Percentiles rank a stretch among this genome's conserved stretches.
phyloP scores from a whole-genome alignment of 2,888 invertebrate genomes.

The Spisula subtruncata region DNA sequence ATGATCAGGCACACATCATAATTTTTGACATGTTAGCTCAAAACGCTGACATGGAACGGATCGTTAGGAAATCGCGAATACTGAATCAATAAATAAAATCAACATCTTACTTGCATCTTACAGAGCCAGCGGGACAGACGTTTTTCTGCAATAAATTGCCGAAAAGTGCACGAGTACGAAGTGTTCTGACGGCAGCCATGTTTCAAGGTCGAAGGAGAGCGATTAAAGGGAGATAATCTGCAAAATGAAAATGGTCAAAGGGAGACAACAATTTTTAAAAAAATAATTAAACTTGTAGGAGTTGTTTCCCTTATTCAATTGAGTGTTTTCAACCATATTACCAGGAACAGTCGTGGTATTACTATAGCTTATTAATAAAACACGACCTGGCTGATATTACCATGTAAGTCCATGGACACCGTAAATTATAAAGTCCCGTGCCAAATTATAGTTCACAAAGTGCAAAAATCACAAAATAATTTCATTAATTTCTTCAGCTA shows the following conservation, averaged over 20 bases:
- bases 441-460: no score
- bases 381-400: no score
- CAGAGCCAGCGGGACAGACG: conserved; percentile 44
- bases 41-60: neutral
- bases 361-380: no score
- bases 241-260: neutral
- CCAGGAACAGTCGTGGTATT: no score
- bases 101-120: conserved; percentile 51
- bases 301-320: no score
- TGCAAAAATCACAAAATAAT: no score
- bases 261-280: no score
- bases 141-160: conserved; percentile 49
- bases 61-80: neutral
- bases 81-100: neutral
- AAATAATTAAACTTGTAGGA: no score
- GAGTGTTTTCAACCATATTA: no score
- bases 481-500: no score
- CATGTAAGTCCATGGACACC: no score
- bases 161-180: conserved; percentile 48
- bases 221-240: conserved; percentile 33
- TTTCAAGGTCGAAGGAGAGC: conserved; percentile 61
- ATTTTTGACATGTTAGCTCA: conserved; percentile 13
- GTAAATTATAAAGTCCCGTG: no score
- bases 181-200: conserved; percentile 61
- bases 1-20: neutral